Evolutionary conservation across 2,888 invertebrate species (phyloP), one percentile per base, ranked within the genome.

Genomic region (Orthosia gracilis): DNA sequence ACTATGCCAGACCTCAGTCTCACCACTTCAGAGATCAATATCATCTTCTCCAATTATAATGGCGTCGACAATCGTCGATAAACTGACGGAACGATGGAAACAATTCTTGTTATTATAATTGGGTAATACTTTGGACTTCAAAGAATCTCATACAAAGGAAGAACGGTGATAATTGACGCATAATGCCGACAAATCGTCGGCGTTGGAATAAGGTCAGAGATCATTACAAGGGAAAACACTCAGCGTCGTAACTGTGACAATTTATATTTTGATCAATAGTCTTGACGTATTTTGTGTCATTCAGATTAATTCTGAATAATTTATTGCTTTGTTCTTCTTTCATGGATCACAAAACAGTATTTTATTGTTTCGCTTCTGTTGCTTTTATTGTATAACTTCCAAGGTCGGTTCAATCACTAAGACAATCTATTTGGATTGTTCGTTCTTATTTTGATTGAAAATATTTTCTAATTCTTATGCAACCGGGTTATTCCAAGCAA

Each of bases 201-300:
- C 72, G 26, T 52, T 3, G 15, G 63, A 83, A 80, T 80, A 78
- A 80, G 80, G 80, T 83, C 80, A 73, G 64, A 83, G 71, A 82
- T 73, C 72, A 82, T 82, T 76, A 83, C 83, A 83, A 67, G 73
- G 63, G 63, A 83, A 83, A 83, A 78, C 80, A 78, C 83, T 83
- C 69, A 72, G 59, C 21, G 26, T 31, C 54, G 61, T 67, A 61
- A 69, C 75, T 61, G 68, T 68, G 65, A 70, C 73, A 70, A 61
- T 80, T 83, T 80, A 73, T 80, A 67, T 77, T 64, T 69, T 45
- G 67, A 78, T 78, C 74, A 70, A 74, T 80, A 58, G 63, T 52
- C 59, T 31, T 69, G 68, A 73, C 64, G 72, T 69, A 71, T 80
- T 83, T 77, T 72, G 52, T 62, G 50, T 72, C 66, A 71, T 59